These are phyloP conservation scores for Drosophila pectinifera DNA, from an alignment of 1,140 invertebrate genomes.

Conservation along the genomic window DNA sequence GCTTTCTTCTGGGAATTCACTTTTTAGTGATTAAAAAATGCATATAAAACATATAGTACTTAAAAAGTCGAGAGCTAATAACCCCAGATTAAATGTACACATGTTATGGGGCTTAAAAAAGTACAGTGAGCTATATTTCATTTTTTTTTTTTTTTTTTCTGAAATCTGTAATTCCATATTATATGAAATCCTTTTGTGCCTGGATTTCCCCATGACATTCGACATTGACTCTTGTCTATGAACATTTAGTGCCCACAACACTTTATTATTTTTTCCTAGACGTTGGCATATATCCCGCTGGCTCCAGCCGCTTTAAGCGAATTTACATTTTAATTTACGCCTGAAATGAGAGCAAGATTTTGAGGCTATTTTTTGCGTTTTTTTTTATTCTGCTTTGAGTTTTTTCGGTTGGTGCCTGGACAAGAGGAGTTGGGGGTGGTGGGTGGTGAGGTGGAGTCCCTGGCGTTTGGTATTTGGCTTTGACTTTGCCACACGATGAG, in stretches of 20 bases:
- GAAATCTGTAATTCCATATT: not conserved
- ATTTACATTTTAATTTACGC: slow-evolving; percentile 80
- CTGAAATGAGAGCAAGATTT: slow-evolving; percentile 73
- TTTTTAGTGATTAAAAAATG: not conserved
- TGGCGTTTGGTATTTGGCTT: slow-evolving; percentile 40
- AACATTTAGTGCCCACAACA: slow-evolving; percentile 1
- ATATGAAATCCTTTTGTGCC: not conserved
- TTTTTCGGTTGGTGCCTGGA: slow-evolving; percentile 34
- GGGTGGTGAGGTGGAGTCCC: slow-evolving; percentile 9
- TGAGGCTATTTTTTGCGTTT: slow-evolving; percentile 24
- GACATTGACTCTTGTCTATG: slow-evolving; percentile 52
- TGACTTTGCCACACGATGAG: slow-evolving; percentile 49
- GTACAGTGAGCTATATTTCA: not conserved
- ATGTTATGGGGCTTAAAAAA: not conserved
- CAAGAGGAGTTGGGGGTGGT: slow-evolving; percentile 12
- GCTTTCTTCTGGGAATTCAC: no score
- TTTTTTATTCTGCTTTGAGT: slow-evolving; percentile 52
- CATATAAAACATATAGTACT: not conserved
- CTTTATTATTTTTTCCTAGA: not conserved
- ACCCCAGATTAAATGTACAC: not conserved
- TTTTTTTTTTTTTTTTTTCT: not conserved
- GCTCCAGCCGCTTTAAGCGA: slow-evolving; percentile 60
- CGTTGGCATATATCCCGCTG: slow-evolving; percentile 18
- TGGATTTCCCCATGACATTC: slow-evolving; percentile 32
- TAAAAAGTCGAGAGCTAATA: not conserved